These are phyloP conservation scores for Leptoteleia sp. DNA, from an alignment of 1,140 invertebrate species.

Conservation along the genomic window DNA sequence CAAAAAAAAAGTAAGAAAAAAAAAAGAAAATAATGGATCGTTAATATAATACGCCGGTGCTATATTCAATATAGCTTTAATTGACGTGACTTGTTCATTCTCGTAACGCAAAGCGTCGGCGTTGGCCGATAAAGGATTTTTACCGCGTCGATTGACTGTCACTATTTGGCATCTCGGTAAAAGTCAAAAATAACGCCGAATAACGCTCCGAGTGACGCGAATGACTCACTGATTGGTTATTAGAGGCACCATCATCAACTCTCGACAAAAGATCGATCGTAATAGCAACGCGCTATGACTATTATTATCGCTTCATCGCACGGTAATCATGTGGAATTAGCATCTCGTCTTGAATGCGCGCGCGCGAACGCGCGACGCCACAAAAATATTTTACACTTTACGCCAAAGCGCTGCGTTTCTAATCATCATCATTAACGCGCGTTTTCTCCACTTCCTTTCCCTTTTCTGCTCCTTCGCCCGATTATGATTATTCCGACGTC, in stretches of 20 bases:
- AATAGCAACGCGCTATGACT: constrained; percentile 66
- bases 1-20: too few species aligned
- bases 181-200: constrained; percentile 64
- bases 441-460: constrained; percentile 4
- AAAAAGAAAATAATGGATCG: constrained; percentile 53
- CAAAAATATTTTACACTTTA: constrained; percentile 44
- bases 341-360: constrained; percentile 62
- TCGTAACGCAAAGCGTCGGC: constrained; percentile 61
- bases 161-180: constrained; percentile 59
- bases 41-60: constrained; percentile 57
- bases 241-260: constrained; percentile 64
- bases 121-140: constrained; percentile 63
- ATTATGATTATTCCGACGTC: too few species aligned
- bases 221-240: constrained; percentile 68
- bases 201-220: constrained; percentile 62
- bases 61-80: constrained; percentile 66
- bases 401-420: constrained; percentile 20
- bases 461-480: background rate
- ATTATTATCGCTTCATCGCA: constrained; percentile 67
- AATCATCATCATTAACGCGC: constrained; percentile 39
- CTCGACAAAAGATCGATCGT: constrained; percentile 67
- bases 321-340: constrained; percentile 67
- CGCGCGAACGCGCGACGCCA: constrained; percentile 27
- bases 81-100: constrained; percentile 66
- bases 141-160: constrained; percentile 57